A percentile compares a stretch with the other conserved stretches of the same genome.
phyloP scores from a whole-genome alignment of 2,888 invertebrate genomes.

The Drosophila nr. fundita region DNA sequence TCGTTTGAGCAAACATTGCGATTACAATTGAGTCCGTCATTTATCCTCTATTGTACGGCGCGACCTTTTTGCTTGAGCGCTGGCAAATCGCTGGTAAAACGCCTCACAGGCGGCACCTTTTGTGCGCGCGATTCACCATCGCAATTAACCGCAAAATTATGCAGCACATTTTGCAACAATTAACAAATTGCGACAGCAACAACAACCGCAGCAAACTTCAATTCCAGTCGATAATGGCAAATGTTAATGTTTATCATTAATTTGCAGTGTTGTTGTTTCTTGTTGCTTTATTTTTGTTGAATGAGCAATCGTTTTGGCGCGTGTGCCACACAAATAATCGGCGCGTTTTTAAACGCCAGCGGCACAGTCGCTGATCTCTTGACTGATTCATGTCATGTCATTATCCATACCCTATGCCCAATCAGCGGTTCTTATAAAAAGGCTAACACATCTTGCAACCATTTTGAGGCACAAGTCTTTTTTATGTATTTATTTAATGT shows the following conservation, averaged over 20 bases:
- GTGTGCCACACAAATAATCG: slow-evolving; percentile 68
- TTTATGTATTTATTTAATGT: too few species aligned
- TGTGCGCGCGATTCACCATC: slow-evolving; percentile 59
- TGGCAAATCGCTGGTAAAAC: slow-evolving; percentile 52
- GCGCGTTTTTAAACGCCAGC: slow-evolving; percentile 54
- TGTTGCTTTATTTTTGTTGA: background rate
- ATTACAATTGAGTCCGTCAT: slow-evolving; percentile 49
- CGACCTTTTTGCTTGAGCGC: slow-evolving; percentile 71
- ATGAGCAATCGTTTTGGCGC: slow-evolving; percentile 78
- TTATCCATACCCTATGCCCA: slow-evolving; percentile 18
- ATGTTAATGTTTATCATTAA: slow-evolving; percentile 73
- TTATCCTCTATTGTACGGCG: slow-evolving; percentile 70
- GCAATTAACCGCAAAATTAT: slow-evolving; percentile 75
- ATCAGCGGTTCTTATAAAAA: background rate
- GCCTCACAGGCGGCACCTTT: slow-evolving; percentile 68
- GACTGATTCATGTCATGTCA: slow-evolving; percentile 71
- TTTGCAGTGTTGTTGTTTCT: slow-evolving; percentile 39
- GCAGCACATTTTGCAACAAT: slow-evolving; percentile 74
- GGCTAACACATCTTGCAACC: background rate
- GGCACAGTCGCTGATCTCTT: slow-evolving; percentile 27
- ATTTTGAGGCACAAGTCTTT: background rate
- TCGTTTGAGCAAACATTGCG: slow-evolving; percentile 13
- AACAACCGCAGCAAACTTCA: slow-evolving; percentile 27
- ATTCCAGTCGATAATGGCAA: slow-evolving; percentile 54
- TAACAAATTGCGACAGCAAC: slow-evolving; percentile 65